Percentiles rank a stretch among this genome's conserved stretches.
Conservation (phyloP, 2,888 invertebrate species). For the Pharmacophagus antenor region DNA sequence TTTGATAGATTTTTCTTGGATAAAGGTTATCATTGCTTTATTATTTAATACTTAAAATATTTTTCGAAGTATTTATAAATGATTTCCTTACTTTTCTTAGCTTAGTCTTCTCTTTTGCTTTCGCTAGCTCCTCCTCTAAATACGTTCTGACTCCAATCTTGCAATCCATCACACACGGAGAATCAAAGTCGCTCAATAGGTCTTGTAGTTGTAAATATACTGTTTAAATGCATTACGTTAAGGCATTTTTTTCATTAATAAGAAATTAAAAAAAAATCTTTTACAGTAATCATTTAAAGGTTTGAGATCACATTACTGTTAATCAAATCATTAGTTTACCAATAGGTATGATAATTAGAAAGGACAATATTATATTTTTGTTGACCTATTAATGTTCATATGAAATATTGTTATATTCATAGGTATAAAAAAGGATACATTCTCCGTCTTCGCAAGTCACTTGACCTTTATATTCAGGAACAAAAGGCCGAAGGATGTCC, state of each 20-base stretch:
- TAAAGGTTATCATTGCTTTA: no score
- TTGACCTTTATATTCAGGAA: conserved; percentile 96
- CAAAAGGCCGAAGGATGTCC: conserved; percentile 92
- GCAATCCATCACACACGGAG: conserved; percentile 98
- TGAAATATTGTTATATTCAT: no score
- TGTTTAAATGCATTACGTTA: conserved; percentile 55
- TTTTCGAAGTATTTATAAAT: background rate
- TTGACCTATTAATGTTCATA: no score
- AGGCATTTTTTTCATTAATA: conserved; percentile 32
- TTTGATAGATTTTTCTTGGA: no score
- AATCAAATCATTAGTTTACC: no score
- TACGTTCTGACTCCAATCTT: conserved; percentile 97
- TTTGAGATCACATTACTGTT: background rate
- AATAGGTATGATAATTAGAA: no score
- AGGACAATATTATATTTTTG: no score
- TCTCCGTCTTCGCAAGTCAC: conserved; percentile 89
- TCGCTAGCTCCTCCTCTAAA: conserved; percentile 95
- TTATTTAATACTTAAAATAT: no score
- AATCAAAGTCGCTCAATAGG: conserved; percentile 92
- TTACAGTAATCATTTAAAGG: background rate
- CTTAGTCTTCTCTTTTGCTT: conserved; percentile 97
- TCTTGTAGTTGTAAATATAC: conserved; percentile 95
- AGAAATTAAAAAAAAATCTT: background rate
- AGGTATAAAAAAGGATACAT: conserved; percentile 80
- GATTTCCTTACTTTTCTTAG: conserved; percentile 86